These are phyloP conservation scores for Sebastes wilsoni DNA, from an alignment of 2,797 vertebrate species.

Conservation along the genomic window DNA sequence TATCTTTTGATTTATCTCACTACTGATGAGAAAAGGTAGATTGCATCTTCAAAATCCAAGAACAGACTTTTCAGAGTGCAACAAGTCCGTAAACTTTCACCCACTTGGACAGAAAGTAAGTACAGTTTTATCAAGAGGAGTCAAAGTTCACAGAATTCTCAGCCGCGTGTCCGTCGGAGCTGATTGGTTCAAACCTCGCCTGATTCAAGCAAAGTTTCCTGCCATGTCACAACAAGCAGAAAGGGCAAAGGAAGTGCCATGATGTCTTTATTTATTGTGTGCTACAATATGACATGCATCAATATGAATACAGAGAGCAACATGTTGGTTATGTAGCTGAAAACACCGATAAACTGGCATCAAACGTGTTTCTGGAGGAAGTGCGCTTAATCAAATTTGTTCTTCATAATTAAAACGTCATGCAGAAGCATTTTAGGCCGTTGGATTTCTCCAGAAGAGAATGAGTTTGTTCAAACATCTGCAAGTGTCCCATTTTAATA, in stretches of 20 bases:
- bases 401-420: slow-evolving; percentile 14
- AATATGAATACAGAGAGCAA: slow-evolving; percentile 12
- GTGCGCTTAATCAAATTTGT: background rate
- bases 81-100: slow-evolving; percentile 58
- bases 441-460: background rate
- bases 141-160: slow-evolving; percentile 72
- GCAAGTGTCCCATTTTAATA: background rate
- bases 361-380: background rate
- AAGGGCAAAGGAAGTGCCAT: background rate
- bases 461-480: background rate
- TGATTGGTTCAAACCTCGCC: slow-evolving; percentile 72
- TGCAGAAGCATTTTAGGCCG: slow-evolving; percentile 46
- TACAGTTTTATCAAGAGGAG: slow-evolving; percentile 55
- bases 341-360: background rate
- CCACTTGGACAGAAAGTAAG: slow-evolving; percentile 34
- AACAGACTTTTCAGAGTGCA: background rate
- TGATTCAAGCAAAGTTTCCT: slow-evolving; percentile 77
- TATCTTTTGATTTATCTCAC: background rate
- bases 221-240: slow-evolving; percentile 63
- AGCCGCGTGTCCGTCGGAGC: slow-evolving; percentile 63
- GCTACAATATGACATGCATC: slow-evolving; percentile 54
- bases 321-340: background rate
- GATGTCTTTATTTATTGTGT: slow-evolving; percentile 59
- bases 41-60: background rate
- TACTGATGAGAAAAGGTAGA: background rate